These are phyloP conservation scores for Drosophila sordidula DNA, from an alignment of 2,888 invertebrate species.

Conservation along the genomic window DNA sequence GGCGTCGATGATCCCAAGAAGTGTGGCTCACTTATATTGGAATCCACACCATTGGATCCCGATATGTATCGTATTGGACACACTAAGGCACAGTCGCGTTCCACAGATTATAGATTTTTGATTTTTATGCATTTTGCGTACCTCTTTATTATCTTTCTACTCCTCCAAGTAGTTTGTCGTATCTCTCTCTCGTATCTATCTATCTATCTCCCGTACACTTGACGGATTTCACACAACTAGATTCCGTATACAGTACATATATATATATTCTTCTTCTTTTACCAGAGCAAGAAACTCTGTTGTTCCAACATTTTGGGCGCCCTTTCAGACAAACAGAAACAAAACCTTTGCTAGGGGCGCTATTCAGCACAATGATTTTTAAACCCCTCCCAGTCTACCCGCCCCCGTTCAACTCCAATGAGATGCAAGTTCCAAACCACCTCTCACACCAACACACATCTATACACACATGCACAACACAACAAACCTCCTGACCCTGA, in stretches of 20 bases:
- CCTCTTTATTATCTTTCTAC: slow-evolving; percentile 38
- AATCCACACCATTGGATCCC: slow-evolving; percentile 92
- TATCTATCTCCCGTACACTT: slow-evolving; percentile 60
- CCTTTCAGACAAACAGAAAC: slow-evolving; percentile 63
- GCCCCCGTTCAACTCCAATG: slow-evolving; percentile 12
- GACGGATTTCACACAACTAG: slow-evolving; percentile 67
- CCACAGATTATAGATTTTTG: slow-evolving; percentile 71
- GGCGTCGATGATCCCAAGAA: slow-evolving; percentile 92
- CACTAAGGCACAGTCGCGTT: slow-evolving; percentile 92
- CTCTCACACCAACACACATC: slow-evolving; percentile 33
- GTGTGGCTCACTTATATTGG: slow-evolving; percentile 86
- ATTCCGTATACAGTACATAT: slow-evolving; percentile 60
- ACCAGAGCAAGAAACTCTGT: slow-evolving; percentile 6
- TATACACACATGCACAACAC: slow-evolving; percentile 26
- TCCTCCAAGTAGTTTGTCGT: slow-evolving; percentile 61
- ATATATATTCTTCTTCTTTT: slow-evolving; percentile 22
- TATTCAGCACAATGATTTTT: slow-evolving; percentile 55
- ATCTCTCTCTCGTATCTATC: slow-evolving; percentile 1
- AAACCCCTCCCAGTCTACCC: slow-evolving; percentile 1
- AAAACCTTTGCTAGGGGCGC: slow-evolving; percentile 69
- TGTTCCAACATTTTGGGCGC: slow-evolving; percentile 51
- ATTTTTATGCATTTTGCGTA: slow-evolving; percentile 64
- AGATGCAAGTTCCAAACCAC: slow-evolving; percentile 23
- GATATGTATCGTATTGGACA: slow-evolving; percentile 98
- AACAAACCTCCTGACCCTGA: slow-evolving; percentile 19